These are phyloP conservation scores for Acleris holmiana DNA, from an alignment of 2,888 invertebrate species.

Conservation along the genomic window DNA sequence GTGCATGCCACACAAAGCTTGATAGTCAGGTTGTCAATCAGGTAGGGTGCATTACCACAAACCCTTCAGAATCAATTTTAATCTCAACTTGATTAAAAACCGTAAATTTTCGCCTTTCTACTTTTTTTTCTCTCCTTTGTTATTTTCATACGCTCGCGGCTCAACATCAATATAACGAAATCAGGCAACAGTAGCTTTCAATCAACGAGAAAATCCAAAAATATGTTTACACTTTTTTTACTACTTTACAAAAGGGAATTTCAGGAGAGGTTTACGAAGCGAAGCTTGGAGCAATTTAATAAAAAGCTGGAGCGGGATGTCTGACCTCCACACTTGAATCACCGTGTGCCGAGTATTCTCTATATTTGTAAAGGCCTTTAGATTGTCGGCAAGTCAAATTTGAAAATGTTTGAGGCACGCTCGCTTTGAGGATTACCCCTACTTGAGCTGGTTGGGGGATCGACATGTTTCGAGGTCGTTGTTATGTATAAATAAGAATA, in stretches of 20 bases:
- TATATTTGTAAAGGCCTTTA: conserved; percentile 37
- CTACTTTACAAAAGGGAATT: conserved; percentile 30
- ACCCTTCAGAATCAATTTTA: neutral
- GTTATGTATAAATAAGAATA: neutral
- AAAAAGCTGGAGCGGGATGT: conserved; percentile 55
- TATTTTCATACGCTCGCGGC: too few relatives aligned
- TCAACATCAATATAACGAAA: too few relatives aligned
- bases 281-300: conserved; percentile 59
- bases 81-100: conserved; percentile 1
- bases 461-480: conserved; percentile 6
- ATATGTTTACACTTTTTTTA: conserved; percentile 2
- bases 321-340: conserved; percentile 28
- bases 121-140: too few relatives aligned
- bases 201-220: too few relatives aligned
- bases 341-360: conserved; percentile 26
- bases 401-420: conserved; percentile 25
- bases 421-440: conserved; percentile 31
- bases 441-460: conserved; percentile 17
- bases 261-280: conserved; percentile 24
- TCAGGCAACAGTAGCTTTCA: too few relatives aligned
- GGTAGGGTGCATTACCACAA: neutral
- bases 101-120: too few relatives aligned
- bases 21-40: neutral
- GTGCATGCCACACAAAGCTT: neutral
- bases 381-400: conserved; percentile 31